Evolutionary conservation across 2,113 vertebrate species (phyloP).

Genomic region (Platichthys flesus): DNA sequence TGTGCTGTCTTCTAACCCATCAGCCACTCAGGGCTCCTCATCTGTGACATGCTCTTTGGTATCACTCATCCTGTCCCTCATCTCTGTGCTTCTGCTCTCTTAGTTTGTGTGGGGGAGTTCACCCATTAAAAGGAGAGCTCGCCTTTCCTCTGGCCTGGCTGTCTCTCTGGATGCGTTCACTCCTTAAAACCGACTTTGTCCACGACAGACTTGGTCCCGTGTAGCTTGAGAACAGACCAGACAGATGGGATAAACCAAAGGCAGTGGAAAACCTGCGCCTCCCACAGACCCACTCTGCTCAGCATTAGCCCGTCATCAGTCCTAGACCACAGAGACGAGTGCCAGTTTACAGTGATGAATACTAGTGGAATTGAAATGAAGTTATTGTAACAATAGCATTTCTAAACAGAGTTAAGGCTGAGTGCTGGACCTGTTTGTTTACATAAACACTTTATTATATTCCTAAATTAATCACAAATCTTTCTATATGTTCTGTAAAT

Average conservation of each 20-base stretch:
- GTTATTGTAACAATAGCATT: conserved; percentile 40
- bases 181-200: conserved; percentile 60
- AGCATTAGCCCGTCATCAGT: conserved; percentile 56
- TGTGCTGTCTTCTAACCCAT: conserved; percentile 74
- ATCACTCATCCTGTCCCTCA: conserved; percentile 89
- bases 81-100: conserved; percentile 89
- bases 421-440: conserved; percentile 53
- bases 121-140: conserved; percentile 54
- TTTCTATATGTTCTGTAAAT: conserved; percentile 48
- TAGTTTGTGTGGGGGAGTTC: conserved; percentile 75
- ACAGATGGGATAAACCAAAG: conserved; percentile 66
- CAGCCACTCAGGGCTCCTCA: conserved; percentile 90
- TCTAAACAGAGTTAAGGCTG: conserved; percentile 45
- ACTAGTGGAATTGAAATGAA: conserved; percentile 30
- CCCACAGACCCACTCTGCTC: conserved; percentile 54
- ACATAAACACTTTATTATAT: conserved; percentile 52
- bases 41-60: conserved; percentile 88
- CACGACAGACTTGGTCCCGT: conserved; percentile 39
- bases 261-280: conserved; percentile 55
- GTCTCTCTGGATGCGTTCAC: conserved; percentile 60
- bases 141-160: conserved; percentile 66
- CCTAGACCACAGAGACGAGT: conserved; percentile 46
- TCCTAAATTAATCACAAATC: conserved; percentile 53
- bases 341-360: conserved; percentile 53
- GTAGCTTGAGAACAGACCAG: conserved; percentile 55